Evolutionary conservation across 2,113 vertebrate genomes (phyloP).

Genomic region (Grus americana): DNA sequence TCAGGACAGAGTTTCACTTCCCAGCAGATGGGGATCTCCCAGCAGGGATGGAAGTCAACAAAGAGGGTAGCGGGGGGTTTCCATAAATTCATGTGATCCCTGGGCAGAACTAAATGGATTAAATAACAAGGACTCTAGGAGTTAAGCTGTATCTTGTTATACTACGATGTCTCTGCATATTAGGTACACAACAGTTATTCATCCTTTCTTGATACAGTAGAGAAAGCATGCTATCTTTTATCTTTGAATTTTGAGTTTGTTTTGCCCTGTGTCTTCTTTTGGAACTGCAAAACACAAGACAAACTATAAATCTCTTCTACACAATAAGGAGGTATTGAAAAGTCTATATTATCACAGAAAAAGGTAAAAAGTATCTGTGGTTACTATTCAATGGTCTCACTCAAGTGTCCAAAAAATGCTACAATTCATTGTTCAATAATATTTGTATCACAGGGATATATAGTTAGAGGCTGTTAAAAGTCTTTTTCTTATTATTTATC

Average conservation of each 20-base stretch:
- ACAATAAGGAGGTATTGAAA: neutral
- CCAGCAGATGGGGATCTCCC: constrained; percentile 73
- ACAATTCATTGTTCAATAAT: neutral
- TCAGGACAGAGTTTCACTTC: constrained; percentile 51
- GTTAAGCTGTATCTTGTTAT: constrained; percentile 66
- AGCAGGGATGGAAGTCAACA: constrained; percentile 70
- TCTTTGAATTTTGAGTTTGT: neutral
- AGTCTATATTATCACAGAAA: neutral
- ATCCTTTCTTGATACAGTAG: neutral
- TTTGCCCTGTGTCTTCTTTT: neutral
- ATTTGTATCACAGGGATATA: neutral
- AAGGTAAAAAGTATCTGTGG: neutral
- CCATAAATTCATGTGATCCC: constrained; percentile 53
- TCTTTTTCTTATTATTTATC: neutral
- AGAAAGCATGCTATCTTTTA: neutral
- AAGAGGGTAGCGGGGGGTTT: constrained; percentile 65
- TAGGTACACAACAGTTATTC: neutral
- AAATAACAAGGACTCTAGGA: constrained; percentile 61
- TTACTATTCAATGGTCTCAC: neutral
- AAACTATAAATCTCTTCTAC: neutral
- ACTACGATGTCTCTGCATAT: constrained; percentile 16
- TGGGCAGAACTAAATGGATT: constrained; percentile 71
- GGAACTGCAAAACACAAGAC: neutral
- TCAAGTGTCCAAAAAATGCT: neutral
- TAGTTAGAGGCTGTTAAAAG: neutral